Conservation (phyloP, 2,113 vertebrate species). For the Muntiacus muntjak region DNA sequence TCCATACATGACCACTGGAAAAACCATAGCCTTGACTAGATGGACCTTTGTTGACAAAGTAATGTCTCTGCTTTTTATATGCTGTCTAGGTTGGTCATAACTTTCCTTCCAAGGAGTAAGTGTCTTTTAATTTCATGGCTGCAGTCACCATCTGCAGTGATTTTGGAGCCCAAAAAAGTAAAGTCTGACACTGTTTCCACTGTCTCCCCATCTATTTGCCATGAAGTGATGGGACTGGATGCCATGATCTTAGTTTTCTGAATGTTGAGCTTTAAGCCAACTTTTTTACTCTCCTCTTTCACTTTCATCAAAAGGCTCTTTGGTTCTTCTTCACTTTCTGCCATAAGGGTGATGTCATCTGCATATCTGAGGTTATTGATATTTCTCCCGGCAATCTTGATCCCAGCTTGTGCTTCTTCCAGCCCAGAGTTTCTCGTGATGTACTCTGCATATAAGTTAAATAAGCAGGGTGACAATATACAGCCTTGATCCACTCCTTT, state of each 20-base stretch:
- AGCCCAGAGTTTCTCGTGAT: background rate
- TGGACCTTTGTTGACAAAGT: background rate
- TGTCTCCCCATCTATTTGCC: background rate
- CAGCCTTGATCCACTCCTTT: background rate
- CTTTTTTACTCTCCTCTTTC: background rate
- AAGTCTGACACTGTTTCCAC: background rate
- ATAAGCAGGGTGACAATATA: background rate
- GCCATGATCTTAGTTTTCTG: background rate
- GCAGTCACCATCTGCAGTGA: background rate
- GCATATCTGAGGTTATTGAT: background rate
- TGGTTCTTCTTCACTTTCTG: background rate
- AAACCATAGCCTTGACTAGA: background rate
- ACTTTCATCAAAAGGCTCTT: background rate
- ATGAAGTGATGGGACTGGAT: background rate
- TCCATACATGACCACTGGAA: background rate
- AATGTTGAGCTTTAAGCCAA: background rate
- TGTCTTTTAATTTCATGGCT: background rate
- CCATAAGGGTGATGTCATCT: background rate
- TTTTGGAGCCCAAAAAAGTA: background rate
- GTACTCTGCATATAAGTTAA: background rate
- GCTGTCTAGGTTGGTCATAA: background rate
- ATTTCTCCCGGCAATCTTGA: accelerated
- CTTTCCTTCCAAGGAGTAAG: background rate
- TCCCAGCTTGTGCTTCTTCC: background rate
- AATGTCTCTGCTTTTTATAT: background rate